Evolutionary conservation across 1,140 invertebrate species (phyloP).

Genomic region (Halyomorpha halys): DNA sequence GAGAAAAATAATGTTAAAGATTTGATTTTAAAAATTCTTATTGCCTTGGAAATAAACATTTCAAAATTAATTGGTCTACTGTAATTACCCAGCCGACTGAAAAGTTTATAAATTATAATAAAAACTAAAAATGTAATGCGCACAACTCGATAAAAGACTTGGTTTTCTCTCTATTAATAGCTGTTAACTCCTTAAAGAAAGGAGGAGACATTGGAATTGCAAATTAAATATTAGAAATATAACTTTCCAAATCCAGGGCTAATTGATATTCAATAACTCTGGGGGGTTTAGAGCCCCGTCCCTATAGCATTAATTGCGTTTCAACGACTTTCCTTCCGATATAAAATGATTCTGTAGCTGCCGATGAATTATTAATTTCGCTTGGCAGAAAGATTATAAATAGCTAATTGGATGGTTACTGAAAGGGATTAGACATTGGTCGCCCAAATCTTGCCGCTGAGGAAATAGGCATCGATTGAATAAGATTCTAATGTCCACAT

Average conservation of each 20-base stretch:
- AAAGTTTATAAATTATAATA: no score
- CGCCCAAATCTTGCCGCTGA: neutral
- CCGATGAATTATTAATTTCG: slow-evolving; percentile 4
- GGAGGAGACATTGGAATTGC: slow-evolving; percentile 3
- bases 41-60: no score
- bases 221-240: slow-evolving; percentile 9
- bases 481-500: no score
- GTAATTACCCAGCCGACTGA: no score
- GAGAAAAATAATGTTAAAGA: no score
- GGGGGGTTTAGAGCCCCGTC: neutral
- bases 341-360: slow-evolving; percentile 2
- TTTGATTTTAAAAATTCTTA: no score
- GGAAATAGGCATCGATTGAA: no score
- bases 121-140: no score
- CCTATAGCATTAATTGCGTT: slow-evolving; percentile 1
- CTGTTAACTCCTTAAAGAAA: slow-evolving; percentile 1
- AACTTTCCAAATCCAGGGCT: neutral
- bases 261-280: slow-evolving; percentile 1
- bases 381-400: slow-evolving; percentile 1
- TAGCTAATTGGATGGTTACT: neutral
- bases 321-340: neutral
- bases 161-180: neutral
- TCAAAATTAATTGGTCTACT: no score
- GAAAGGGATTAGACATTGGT: neutral
- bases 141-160: neutral